phyloP scores from a whole-genome alignment of 2,888 invertebrate genomes.

The Aradus depressus region DNA sequence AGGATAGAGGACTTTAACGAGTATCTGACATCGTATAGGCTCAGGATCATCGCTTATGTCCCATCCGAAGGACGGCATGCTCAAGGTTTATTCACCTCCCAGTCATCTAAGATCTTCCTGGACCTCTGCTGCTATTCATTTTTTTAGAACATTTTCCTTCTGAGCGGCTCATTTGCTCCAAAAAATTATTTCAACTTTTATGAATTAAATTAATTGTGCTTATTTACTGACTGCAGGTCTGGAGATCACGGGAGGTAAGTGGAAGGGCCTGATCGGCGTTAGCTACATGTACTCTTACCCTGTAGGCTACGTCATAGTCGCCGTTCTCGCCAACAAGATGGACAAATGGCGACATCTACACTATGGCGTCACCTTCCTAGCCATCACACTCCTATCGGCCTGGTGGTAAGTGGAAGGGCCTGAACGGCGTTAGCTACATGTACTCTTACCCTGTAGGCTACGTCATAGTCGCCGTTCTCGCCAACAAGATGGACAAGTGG shows the following conservation, averaged over 20 bases:
- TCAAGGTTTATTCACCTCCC: too few relatives aligned
- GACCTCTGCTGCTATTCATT: too few relatives aligned
- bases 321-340: constrained; percentile 55
- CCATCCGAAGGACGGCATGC: too few relatives aligned
- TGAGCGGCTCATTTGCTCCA: background rate
- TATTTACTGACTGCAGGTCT: constrained; percentile 41
- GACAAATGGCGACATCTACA: constrained; percentile 63
- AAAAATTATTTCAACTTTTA: background rate
- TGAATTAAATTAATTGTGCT: background rate
- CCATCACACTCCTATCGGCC: constrained; percentile 52
- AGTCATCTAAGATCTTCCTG: constrained; percentile 15
- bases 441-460: too few relatives aligned
- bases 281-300: constrained; percentile 70
- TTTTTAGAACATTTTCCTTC: too few relatives aligned
- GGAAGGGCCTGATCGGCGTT: constrained; percentile 68
- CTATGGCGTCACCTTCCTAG: constrained; percentile 59
- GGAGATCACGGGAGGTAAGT: constrained; percentile 65
- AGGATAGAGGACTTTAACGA: too few relatives aligned
- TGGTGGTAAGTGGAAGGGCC: constrained; percentile 42
- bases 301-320: constrained; percentile 59
- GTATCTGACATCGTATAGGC: too few relatives aligned
- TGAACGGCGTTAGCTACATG: too few relatives aligned
- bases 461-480: too few relatives aligned
- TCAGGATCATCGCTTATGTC: too few relatives aligned
- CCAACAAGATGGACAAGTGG: too few relatives aligned